Evolutionary conservation across 35 echinoderm and acorn worm species (phyloP).

Genomic region (Amphiura filiformis): DNA sequence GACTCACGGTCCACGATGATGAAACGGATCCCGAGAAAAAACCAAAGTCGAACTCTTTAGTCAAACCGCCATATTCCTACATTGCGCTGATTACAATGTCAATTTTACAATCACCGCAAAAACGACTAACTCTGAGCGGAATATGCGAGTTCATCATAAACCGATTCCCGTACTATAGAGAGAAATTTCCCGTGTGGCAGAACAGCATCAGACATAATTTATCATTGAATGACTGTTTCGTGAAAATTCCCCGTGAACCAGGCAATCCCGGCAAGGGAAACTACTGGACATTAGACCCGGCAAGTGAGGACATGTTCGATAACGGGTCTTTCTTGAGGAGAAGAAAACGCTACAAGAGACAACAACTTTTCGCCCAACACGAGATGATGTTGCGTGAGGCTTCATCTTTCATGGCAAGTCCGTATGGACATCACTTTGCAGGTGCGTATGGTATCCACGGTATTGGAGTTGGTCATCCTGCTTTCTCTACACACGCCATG

Average conservation of each 20-base stretch:
- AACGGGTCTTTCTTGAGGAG: slow-evolving; percentile 96
- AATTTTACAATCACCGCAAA: slow-evolving; percentile 95
- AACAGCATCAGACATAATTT: slow-evolving; percentile 97
- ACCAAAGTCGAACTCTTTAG: slow-evolving; percentile 49
- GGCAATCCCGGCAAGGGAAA: slow-evolving; percentile 97
- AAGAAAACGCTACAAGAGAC: slow-evolving; percentile 94
- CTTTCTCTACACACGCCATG: slow-evolving; percentile 49
- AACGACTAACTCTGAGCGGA: slow-evolving; percentile 93
- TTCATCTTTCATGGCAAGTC: slow-evolving; percentile 56
- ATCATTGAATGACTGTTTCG: slow-evolving; percentile 97
- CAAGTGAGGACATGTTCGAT: slow-evolving; percentile 99
- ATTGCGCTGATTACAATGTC: slow-evolving; percentile 98
- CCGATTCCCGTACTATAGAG: slow-evolving; percentile 96
- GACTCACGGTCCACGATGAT: slow-evolving; percentile 14
- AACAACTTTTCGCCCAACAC: slow-evolving; percentile 53
- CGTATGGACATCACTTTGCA: slow-evolving; percentile 50
- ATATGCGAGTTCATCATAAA: slow-evolving; percentile 99
- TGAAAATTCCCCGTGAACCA: slow-evolving; percentile 97
- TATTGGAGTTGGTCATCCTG: slow-evolving; percentile 45
- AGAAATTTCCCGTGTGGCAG: slow-evolving; percentile 98
- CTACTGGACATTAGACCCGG: slow-evolving; percentile 98
- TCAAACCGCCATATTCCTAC: slow-evolving; percentile 99
- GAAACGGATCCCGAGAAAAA: slow-evolving; percentile 48
- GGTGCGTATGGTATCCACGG: slow-evolving; percentile 52
- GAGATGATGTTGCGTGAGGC: slow-evolving; percentile 47